Evolutionary conservation across 2,888 invertebrate species (phyloP), one percentile per base, ranked within the genome.

Genomic region (Actias luna): DNA sequence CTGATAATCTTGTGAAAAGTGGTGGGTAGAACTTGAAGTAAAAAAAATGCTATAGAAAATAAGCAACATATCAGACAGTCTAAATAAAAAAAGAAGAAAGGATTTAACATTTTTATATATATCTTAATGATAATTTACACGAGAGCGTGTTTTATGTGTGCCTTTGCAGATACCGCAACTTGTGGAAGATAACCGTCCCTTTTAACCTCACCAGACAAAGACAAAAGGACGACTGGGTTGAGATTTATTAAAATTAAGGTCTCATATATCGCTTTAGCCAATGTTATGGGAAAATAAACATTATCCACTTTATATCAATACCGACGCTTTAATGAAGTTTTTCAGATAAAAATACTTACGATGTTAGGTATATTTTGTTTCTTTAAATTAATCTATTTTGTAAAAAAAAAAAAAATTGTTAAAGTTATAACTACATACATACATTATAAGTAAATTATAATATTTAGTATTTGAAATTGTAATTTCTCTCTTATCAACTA

Each of bases 161-260:
- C 29, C n/a, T n/a, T 29, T 55, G 10, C 3, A 55, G 16, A 55
- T n/a, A 29, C 7, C 55, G 4, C 55, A 16, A 55, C 10, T 55
- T 29, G 29, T 55, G 55, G 29, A n/a, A 55, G n/a, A 55, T 55
- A 27, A 55, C 29, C 29, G 55, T 27, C 55, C 29, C 55, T 55
- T 55, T 55, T 55, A 55, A 29, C 29, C 55, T 29, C n/a, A 27
- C 29, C n/a, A 55, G 29, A 55, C n/a, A 55, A 55, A 29, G 55
- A 55, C n/a, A 55, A 55, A 55, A 55, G 55, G 55, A 29, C 55
- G 16, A 55, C 16, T 2, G 29, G 29, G 29, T 29, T 27, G 55
- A 55, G 55, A 55, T 55, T 55, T 29, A 55, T 55, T 27, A 29
- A 55, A 55, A 55, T 55, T 55, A 55, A 55, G 55, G 55, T 29